Evolutionary conservation across 2,797 vertebrate genomes (phyloP).

Genomic region (Luscinia megarhynchos): DNA sequence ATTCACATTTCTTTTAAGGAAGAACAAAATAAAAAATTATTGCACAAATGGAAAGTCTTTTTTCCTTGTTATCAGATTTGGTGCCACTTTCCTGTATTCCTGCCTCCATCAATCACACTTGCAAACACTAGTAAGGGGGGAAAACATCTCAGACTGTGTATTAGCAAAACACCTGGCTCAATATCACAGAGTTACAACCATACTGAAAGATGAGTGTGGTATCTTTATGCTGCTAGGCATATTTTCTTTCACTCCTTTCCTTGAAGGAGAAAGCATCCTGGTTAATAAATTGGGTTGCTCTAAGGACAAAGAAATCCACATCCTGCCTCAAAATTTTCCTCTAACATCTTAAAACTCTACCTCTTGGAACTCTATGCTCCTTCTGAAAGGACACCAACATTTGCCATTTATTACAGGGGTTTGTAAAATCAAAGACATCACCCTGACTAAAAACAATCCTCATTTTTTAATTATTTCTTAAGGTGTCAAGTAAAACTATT

Average conservation of each 20-base stretch:
- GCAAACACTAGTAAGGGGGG: background rate
- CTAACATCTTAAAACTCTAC: slow-evolving; percentile 40
- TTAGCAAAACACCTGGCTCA: background rate
- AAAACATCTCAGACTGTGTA: background rate
- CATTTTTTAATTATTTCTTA: slow-evolving; percentile 56
- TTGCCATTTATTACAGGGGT: slow-evolving; percentile 33
- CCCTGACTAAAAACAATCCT: slow-evolving; percentile 15
- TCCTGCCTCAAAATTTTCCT: slow-evolving; percentile 37
- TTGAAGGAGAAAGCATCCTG: background rate
- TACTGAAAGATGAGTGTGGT: background rate
- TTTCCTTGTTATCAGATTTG: background rate
- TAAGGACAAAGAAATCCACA: slow-evolving; percentile 50
- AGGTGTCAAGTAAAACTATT: slow-evolving; percentile 60
- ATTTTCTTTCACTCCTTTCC: background rate
- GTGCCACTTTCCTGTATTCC: background rate
- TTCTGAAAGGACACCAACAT: slow-evolving; percentile 45
- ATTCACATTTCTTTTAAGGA: background rate
- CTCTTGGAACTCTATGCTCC: slow-evolving; percentile 3
- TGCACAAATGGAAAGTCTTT: background rate
- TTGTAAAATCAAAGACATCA: slow-evolving; percentile 53
- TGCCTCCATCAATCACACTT: background rate
- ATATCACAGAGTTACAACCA: background rate
- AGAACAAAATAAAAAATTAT: background rate
- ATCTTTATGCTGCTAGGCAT: background rate
- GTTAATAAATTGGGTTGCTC: background rate